Base-by-base conservation (phyloP, 1,140 invertebrate species). In the Euwallacea fornicatus region DNA sequence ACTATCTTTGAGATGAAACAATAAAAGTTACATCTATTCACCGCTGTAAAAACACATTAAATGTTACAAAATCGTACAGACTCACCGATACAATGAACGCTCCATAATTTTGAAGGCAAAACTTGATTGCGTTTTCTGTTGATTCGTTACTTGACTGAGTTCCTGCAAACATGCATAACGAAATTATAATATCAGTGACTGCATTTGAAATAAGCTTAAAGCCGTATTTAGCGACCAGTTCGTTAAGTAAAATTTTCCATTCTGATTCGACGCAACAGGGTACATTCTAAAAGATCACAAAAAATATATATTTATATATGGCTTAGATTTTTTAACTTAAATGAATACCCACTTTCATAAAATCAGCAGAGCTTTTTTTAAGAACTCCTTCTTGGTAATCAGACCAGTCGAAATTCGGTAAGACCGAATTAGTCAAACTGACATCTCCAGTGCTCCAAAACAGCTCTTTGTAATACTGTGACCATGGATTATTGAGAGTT, bases 101-200 rank as follows among this genome's bases (percentile, higher is more conserved):
- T 9, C 76, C 75, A 65, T 75, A 78, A 64, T 77, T 78, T 41
- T 75, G 71, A 44, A 79, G 66, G 58, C 74, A 77, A 69, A 75
- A 79, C 53, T 73, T 74, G 46, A 81, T 69, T 10, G 76, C 73
- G 13, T 50, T 33, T 46, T n/a, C 66, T 63, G 47, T 74, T 43
- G 46, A 11, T 60, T 47, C 73, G n/a, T 50, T 61, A 42, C 53
- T 72, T 16, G n/a, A 46, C 69, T 80, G 79, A 13, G 72, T 78
- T 33, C 76, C 66, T 8, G 71, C 59, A 50, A 79, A 63, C 53
- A 78, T 69, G 58, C 76, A 76, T 16, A 80, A 55, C 8, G 78
- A 50, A 33, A 78, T 74, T 46, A 79, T 46, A 8, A 70, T 56
- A 68, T 79, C 77, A 15, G 74, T 43, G 50, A 77, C 72, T 10